These are phyloP conservation scores for Callospermophilus lateralis DNA, from an alignment of 2,113 vertebrate genomes.

Conservation along the genomic window DNA sequence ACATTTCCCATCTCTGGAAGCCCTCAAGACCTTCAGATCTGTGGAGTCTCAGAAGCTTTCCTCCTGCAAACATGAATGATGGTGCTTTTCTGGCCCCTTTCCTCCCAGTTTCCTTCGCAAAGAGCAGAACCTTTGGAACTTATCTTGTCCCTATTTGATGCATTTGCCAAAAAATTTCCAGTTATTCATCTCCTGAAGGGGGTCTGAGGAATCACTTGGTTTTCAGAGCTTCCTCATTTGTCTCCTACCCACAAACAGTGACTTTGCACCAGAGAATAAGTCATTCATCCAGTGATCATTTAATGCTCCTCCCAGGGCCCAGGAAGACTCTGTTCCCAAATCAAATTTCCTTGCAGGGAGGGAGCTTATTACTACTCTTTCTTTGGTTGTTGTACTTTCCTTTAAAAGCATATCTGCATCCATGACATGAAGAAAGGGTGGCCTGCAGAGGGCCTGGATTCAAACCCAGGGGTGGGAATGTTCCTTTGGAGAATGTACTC, in stretches of 20 bases:
- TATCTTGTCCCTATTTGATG: not conserved
- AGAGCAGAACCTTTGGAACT: slow-evolving; percentile 47
- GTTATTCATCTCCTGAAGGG: not conserved
- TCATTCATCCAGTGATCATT: not conserved
- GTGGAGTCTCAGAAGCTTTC: not conserved
- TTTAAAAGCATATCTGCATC: not conserved
- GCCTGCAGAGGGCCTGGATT: not conserved
- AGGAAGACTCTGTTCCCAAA: slow-evolving; percentile 36
- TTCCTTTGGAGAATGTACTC: not conserved
- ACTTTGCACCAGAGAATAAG: not conserved
- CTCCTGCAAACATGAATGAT: not conserved
- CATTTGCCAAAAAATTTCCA: not conserved
- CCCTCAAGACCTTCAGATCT: not conserved
- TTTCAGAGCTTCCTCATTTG: not conserved
- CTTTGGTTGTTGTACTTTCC: not conserved
- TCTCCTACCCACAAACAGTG: not conserved
- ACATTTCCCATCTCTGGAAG: not conserved
- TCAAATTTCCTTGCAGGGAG: not conserved
- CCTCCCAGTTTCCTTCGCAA: not conserved
- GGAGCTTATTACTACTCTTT: not conserved
- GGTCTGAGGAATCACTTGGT: not conserved
- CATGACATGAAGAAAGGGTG: not conserved
- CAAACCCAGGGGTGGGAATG: not conserved
- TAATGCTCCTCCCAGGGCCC: not conserved
- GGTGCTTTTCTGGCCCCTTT: not conserved